Evolutionary conservation across 2,797 vertebrate genomes (phyloP).

Genomic region (Pangasius mekongensis): DNA sequence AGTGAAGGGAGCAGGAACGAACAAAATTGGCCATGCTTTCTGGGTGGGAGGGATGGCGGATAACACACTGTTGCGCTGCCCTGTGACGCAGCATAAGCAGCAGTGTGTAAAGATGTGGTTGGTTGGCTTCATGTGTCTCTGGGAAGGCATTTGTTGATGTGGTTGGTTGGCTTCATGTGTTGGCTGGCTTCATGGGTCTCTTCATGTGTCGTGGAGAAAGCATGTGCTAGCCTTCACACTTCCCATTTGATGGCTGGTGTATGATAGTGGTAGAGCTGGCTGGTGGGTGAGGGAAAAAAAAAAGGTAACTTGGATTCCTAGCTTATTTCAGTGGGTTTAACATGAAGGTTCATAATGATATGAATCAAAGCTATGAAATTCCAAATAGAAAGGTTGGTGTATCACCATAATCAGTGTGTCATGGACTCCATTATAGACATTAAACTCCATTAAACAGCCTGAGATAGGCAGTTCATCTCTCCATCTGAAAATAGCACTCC

Average conservation of each 20-base stretch:
- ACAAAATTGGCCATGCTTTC: not conserved
- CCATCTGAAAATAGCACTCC: slow-evolving; percentile 49
- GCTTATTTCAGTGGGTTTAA: slow-evolving; percentile 56
- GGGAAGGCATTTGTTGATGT: not conserved
- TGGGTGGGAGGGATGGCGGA: not conserved
- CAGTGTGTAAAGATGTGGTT: not conserved
- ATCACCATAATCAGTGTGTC: slow-evolving; percentile 17
- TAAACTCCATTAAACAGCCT: slow-evolving; percentile 31
- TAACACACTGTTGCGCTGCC: not conserved
- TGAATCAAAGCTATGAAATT: slow-evolving; percentile 59
- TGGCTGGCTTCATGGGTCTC: not conserved
- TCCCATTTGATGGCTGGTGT: not conserved
- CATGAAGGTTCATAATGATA: slow-evolving; percentile 57
- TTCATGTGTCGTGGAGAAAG: not conserved
- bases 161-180: not conserved
- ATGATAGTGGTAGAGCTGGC: not conserved
- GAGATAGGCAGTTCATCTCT: slow-evolving; percentile 45
- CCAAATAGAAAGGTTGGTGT: slow-evolving; percentile 48
- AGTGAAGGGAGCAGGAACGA: not conserved
- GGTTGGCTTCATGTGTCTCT: not conserved
- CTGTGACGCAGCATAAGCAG: not conserved
- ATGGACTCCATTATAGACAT: slow-evolving; percentile 30
- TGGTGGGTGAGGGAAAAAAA: not conserved
- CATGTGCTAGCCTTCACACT: not conserved
- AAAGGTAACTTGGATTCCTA: not conserved